phyloP scores from a whole-genome alignment of 2,113 vertebrate species.

The Conger conger region DNA sequence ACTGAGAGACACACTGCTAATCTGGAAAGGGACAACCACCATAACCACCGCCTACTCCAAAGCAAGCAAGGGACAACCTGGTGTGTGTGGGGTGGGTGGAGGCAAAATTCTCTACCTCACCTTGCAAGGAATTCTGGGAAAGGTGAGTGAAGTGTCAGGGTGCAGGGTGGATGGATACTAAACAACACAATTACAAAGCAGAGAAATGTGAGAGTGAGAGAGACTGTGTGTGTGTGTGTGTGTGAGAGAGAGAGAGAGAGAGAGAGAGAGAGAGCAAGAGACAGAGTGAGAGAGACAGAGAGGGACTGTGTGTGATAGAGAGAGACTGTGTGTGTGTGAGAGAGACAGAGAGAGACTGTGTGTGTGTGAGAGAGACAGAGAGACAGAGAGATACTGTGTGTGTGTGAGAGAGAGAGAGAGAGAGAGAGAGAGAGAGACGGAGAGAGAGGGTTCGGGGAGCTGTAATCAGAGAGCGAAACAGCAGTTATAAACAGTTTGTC shows the following conservation, averaged over 20 bases:
- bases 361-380: no score
- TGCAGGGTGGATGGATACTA: neutral
- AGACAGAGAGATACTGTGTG: no score
- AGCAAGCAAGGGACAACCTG: no score
- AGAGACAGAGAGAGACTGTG: no score
- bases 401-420: no score
- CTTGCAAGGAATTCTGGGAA: neutral
- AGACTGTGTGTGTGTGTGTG: neutral
- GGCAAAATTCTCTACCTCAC: no score
- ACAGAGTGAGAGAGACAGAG: neutral
- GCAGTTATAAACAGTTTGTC: conserved; percentile 43
- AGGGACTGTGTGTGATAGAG: neutral
- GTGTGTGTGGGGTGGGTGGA: no score
- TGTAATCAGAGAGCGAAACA: conserved; percentile 5
- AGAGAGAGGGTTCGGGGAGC: neutral
- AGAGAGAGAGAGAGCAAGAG: neutral
- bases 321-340: neutral
- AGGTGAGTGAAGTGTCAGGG: neutral
- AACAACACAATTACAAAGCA: neutral
- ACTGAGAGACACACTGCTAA: neutral
- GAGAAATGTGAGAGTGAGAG: neutral
- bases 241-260: neutral
- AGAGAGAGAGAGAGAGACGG: no score
- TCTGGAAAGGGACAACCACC: no score
- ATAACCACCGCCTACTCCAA: no score